Percentiles rank a stretch among this genome's conserved stretches.
phyloP scores from a whole-genome alignment of 2,888 invertebrate species.

The Branchipolynoe longqiensis region DNA sequence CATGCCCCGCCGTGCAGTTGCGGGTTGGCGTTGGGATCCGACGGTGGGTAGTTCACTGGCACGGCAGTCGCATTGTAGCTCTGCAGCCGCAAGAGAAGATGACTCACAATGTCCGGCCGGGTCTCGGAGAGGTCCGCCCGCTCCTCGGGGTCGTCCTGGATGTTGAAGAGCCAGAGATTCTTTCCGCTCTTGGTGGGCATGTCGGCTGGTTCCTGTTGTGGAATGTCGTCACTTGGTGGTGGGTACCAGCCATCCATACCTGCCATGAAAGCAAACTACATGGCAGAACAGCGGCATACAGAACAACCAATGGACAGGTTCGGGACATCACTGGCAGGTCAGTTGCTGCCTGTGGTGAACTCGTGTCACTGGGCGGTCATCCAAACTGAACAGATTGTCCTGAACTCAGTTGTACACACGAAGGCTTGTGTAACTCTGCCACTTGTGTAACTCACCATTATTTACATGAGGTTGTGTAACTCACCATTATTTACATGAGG shows the following conservation, averaged over 20 bases:
- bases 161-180: conserved; percentile 80
- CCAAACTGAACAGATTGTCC: too few relatives aligned
- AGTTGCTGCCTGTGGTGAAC: too few relatives aligned
- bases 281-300: too few relatives aligned
- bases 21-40: conserved; percentile 75
- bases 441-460: too few relatives aligned
- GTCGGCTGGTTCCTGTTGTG: too few relatives aligned
- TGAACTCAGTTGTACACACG: too few relatives aligned
- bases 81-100: conserved; percentile 71
- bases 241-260: conserved; percentile 30
- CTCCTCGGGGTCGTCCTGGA: conserved; percentile 76
- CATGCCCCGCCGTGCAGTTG: conserved; percentile 75
- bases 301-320: too few relatives aligned
- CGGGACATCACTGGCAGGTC: too few relatives aligned
- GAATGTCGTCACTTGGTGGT: not conserved
- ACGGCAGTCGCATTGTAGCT: conserved; percentile 76
- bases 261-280: not conserved
- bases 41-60: conserved; percentile 73
- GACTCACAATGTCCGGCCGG: conserved; percentile 71
- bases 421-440: too few relatives aligned
- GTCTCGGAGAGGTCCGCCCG: conserved; percentile 72
- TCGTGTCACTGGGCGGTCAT: too few relatives aligned
- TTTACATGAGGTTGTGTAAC: too few relatives aligned
- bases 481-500: too few relatives aligned
- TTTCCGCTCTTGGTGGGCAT: conserved; percentile 63